These are phyloP conservation scores for Procambarus virginalis DNA, from an alignment of 1,140 invertebrate species.

Conservation along the genomic window DNA sequence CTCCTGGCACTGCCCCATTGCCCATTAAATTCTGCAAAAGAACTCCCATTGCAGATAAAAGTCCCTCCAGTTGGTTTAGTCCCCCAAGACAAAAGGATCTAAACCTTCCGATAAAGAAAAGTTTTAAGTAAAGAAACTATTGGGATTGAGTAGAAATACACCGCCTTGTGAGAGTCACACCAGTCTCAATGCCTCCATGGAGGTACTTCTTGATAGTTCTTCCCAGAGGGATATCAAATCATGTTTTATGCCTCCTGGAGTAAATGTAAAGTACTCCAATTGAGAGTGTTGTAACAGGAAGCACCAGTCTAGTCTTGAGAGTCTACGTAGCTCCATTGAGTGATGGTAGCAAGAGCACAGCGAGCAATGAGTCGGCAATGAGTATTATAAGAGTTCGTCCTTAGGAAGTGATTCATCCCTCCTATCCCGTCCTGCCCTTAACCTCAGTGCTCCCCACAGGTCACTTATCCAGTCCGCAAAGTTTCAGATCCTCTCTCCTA, in stretches of 20 bases:
- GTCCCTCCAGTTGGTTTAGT: slow-evolving; percentile 81
- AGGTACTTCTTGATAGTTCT: slow-evolving; percentile 75
- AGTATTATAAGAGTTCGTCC: slow-evolving; percentile 76
- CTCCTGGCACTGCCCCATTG: slow-evolving; percentile 85
- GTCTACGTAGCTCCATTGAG: slow-evolving; percentile 85
- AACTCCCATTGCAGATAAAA: slow-evolving; percentile 79
- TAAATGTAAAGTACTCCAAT: slow-evolving; percentile 84
- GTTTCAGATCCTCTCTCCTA: slow-evolving; percentile 88
- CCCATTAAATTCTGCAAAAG: slow-evolving; percentile 86
- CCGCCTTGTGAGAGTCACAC: slow-evolving; percentile 82
- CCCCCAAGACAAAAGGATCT: slow-evolving; percentile 81
- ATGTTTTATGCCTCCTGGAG: slow-evolving; percentile 74
- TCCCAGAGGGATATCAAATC: slow-evolving; percentile 75
- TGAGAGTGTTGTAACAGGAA: slow-evolving; percentile 88
- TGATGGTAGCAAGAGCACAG: slow-evolving; percentile 71
- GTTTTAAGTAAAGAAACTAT: slow-evolving; percentile 80
- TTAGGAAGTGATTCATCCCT: slow-evolving; percentile 75
- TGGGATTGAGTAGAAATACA: slow-evolving; percentile 79
- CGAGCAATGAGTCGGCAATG: slow-evolving; percentile 77
- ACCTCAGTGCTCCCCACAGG: slow-evolving; percentile 66
- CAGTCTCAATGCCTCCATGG: slow-evolving; percentile 78
- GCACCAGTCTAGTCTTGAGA: slow-evolving; percentile 83
- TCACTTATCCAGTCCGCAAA: slow-evolving; percentile 78
- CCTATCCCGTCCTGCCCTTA: slow-evolving; percentile 77
- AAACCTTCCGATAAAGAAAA: slow-evolving; percentile 79